These are phyloP conservation scores for Galleria mellonella DNA, from an alignment of 1,140 invertebrate species.

Conservation along the genomic window DNA sequence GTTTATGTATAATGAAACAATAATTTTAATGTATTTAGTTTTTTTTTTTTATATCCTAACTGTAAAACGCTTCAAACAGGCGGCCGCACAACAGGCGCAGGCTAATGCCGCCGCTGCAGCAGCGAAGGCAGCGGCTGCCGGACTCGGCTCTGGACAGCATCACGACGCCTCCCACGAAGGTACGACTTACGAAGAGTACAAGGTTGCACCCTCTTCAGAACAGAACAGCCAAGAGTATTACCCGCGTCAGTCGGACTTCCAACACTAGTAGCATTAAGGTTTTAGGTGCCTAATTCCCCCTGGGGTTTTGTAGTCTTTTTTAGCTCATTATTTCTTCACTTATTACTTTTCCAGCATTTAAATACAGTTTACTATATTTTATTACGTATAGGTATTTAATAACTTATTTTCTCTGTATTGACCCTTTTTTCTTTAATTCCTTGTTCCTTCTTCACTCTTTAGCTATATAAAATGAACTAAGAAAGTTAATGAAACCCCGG, in stretches of 20 bases:
- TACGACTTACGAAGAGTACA: constrained; percentile 54
- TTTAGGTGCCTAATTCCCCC: constrained; percentile 22
- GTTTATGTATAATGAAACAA: too few relatives aligned
- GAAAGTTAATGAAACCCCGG: constrained; percentile 3
- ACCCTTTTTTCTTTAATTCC: too few relatives aligned
- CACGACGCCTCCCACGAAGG: constrained; percentile 58
- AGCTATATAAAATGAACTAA: constrained; percentile 2
- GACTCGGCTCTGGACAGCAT: constrained; percentile 24
- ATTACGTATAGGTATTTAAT: too few relatives aligned
- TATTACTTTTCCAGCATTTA: neutral
- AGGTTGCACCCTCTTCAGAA: constrained; percentile 28
- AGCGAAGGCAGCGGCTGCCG: constrained; percentile 56
- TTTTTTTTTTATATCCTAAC: too few relatives aligned
- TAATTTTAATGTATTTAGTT: too few relatives aligned
- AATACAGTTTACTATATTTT: too few relatives aligned
- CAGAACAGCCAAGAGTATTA: constrained; percentile 48
- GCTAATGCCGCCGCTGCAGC: constrained; percentile 59
- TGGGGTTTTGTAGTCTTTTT: constrained; percentile 8
- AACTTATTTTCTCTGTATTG: too few relatives aligned
- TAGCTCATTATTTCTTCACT: neutral
- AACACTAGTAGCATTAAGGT: constrained; percentile 52
- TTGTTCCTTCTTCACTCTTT: too few relatives aligned
- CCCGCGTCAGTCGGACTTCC: constrained; percentile 45
- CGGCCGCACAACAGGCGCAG: constrained; percentile 56
- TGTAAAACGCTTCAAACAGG: too few relatives aligned